These are phyloP conservation scores for Alitta virens DNA, from an alignment of 2,888 invertebrate genomes.

Conservation along the genomic window DNA sequence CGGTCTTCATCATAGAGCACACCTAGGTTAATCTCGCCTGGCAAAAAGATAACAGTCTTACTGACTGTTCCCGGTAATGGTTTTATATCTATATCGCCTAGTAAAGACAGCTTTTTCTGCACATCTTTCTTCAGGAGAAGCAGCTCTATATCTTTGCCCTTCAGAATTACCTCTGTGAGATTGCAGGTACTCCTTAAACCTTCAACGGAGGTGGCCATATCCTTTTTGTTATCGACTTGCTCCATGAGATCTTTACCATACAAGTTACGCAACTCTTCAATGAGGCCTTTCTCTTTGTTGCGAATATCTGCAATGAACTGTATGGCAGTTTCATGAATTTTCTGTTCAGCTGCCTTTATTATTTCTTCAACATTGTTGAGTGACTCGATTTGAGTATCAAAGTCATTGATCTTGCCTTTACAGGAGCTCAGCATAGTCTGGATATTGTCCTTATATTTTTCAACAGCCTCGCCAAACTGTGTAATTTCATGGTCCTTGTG, in stretches of 20 bases:
- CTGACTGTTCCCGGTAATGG: constrained; percentile 47
- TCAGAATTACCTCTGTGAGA: constrained; percentile 56
- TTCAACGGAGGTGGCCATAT: constrained; percentile 35
- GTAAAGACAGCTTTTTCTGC: constrained; percentile 51
- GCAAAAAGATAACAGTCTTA: constrained; percentile 47
- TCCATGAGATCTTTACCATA: constrained; percentile 55
- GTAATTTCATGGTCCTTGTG: constrained; percentile 36
- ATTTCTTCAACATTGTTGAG: constrained; percentile 47
- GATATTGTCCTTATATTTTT: constrained; percentile 55
- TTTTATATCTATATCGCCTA: constrained; percentile 47
- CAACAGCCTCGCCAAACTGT: constrained; percentile 51
- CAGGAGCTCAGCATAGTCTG: constrained; percentile 46
- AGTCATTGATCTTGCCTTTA: constrained; percentile 48
- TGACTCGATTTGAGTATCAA: constrained; percentile 46
- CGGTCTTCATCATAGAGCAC: constrained; percentile 48
- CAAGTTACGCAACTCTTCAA: constrained; percentile 53
- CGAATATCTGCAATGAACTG: constrained; percentile 54
- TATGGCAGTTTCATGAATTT: constrained; percentile 52
- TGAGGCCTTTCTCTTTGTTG: constrained; percentile 50
- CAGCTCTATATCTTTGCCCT: constrained; percentile 57
- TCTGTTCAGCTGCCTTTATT: constrained; percentile 53
- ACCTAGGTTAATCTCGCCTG: constrained; percentile 52
- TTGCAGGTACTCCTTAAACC: constrained; percentile 55
- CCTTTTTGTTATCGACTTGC: constrained; percentile 43
- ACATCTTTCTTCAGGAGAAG: constrained; percentile 57